Base-by-base conservation (phyloP, 2,113 vertebrate genomes). In the Xyliphius kryptos region DNA sequence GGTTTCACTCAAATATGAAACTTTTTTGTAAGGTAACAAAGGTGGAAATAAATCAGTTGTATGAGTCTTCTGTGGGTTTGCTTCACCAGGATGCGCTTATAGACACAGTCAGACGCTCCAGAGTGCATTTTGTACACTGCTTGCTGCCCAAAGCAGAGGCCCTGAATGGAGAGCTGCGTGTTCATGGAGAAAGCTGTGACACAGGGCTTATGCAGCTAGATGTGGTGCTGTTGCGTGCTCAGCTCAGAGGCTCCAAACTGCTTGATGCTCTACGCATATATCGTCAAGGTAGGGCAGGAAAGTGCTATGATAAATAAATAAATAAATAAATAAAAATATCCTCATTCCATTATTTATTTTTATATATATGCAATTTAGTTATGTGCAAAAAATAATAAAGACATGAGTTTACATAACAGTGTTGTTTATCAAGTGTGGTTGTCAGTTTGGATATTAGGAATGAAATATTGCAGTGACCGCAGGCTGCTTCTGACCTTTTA, bases 201-300 rank as follows among this genome's bases (percentile, higher is more conserved):
- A 83, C 91, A 0, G 92, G 94, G 50, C 91, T 97, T 1, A 91
- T 97, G 88, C 93, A 92, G 67, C 79, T 98, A 58, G 91, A 98
- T 0, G 87, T 96, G 54, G 84, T 88, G 41, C 86, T 98, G 22
- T 87, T 98, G 43, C 88, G 95, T 0, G 91, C 95, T 13, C 96
- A 98, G 81, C 87, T 98, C 49, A 82, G 94, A 0, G 96, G 94
- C 32, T 95, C 91, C 70, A 93, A 91, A 67, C 86, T 98, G 66
- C 86, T 98, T 0, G 94, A 98, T 0, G 92, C 94, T 12, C 81
- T 98, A 44, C 90, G 91, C 76, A 92, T 98, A 85, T 95, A 97
- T 81, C 91, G 96, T 50, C 96, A 98, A 93, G 93, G 93, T 95
- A 64, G 61, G 79, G 17, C 49, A 17, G 7, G 14, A 41, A 20